Evolutionary conservation across 2,888 invertebrate species (phyloP), one percentile per base, ranked within the genome.

Genomic region (Parasteatoda lunata): DNA sequence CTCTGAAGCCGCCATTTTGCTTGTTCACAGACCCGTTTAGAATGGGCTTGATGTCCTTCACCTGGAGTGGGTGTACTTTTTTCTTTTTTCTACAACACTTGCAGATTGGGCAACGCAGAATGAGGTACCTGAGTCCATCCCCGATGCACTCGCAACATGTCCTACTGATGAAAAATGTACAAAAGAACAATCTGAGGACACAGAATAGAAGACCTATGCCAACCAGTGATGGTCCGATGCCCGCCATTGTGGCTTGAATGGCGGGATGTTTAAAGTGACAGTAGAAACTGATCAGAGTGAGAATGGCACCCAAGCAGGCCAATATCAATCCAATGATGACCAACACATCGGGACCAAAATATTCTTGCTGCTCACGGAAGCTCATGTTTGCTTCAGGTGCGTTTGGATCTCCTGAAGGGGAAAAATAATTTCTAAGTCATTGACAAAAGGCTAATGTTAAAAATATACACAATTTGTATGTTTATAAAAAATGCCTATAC

Each of bases 151-250:
- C 83, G 71, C 88, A 88, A n/a, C 83, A 82, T 3, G 88, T 88
- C 66, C 66, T 79, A 48, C 78, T 83, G 65, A 81, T 88, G 71
- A 77, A 88, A 49, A 88, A 88, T 1, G 78, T 88, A 59, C 89
- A 89, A 77, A 89, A 89, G 80, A 89, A 89, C 0, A 89, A 72
- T 15, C 89, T 80, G 0, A 89, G 71, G 9, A 89, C 65, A n/a
- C 83, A 82, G 70, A 89, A 89, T 0, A 89, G 78, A 79, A 89
- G 71, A 13, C 89, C 89, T 13, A 89, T 89, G 49, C 87, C 89
- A 5, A 89, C 84, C 5, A 89, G 59, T 6, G 89, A 89, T 0
- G 89, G 89, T 7, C 89, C 89, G 3, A 89, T 89, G 4, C 89
- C 89, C 0, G 84, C 77, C 77, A 89, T 82, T 3, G 87, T 87